phyloP scores from a whole-genome alignment of 2,888 invertebrate species.

The Autographa pulchrina region DNA sequence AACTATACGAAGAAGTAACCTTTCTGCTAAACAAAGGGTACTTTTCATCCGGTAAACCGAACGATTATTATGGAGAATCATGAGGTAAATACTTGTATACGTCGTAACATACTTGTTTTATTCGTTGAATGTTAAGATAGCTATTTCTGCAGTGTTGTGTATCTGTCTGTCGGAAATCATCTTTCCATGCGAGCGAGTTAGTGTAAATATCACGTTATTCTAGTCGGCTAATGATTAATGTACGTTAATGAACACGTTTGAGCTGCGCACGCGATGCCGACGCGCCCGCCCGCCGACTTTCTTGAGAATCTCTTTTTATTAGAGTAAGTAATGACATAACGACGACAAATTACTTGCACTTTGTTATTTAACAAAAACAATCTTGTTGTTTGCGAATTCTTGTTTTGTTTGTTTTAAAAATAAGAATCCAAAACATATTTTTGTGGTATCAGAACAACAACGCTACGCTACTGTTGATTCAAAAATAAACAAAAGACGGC shows the following conservation, averaged over 20 bases:
- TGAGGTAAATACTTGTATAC: neutral
- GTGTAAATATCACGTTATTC: conserved; percentile 57
- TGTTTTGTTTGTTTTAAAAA: neutral
- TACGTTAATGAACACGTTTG: conserved; percentile 65
- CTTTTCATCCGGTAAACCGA: neutral
- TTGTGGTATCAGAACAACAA: neutral
- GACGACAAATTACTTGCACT: conserved; percentile 49
- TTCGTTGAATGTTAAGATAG: conserved; percentile 12
- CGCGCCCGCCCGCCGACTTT: conserved; percentile 40
- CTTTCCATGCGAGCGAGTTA: conserved; percentile 44
- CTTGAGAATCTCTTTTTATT: conserved; percentile 45
- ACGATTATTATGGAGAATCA: neutral
- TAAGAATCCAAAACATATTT: neutral
- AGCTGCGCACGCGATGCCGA: conserved; percentile 38
- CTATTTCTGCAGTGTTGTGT: conserved; percentile 25
- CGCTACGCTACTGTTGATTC: no score
- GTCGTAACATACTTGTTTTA: conserved; percentile 10
- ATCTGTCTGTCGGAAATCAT: conserved; percentile 54
- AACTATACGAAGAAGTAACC: neutral
- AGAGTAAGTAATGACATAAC: conserved; percentile 44
- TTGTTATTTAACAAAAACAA: conserved; percentile 24
- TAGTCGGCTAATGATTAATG: conserved; percentile 64
- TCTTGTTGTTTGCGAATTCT: conserved; percentile 20
- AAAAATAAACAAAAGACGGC: no score
- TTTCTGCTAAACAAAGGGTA: neutral